Base-by-base conservation (phyloP, 1,140 invertebrate species). In the Drosophila leontia region DNA sequence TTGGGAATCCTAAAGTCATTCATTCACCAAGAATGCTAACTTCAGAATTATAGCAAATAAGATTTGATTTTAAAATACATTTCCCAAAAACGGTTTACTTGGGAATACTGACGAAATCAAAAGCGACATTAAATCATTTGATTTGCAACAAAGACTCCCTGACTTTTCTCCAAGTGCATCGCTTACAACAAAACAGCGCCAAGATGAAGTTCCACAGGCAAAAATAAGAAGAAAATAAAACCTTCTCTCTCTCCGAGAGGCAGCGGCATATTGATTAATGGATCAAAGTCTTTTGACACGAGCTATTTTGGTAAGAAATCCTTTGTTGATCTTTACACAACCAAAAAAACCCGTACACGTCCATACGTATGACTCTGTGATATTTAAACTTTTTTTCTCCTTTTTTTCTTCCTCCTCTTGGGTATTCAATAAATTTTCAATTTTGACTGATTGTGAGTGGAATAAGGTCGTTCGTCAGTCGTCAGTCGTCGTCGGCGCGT, bases 231-330 rank as follows among this genome's bases (percentile, higher is more conserved):
- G 56, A 77, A 76, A 60, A 78, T 53, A 70, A 87, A 88, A 87
- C 83, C 83, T 87, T 83, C 67, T 47, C 34, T 47, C 19, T 23
- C 34, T 39, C 29, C 17, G 53, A 56, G 69, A 72, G 85, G 68
- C 77, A 60, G 85, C 86, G 86, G 80, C 87, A 84, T 91, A 90
- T 92, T 92, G 91, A 92, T 92, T 92, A 92, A 92, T 92, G 91
- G 91, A 92, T 92, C 91, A 92, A 92, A 91, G 91, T 91, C 91
- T 92, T 92, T 92, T 92, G 91, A 92, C 91, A 92, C 91, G 91
- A 92, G 91, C 91, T 92, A 91, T 92, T 92, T 92, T 82, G 77
- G 91, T 91, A 86, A 81, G 80, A 77, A 91, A 91, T 91, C 91
- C 87, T 91, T 91, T 91, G 91, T 92, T 92, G 91, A 91, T 92